Evolutionary conservation across 37 sponge, comb jelly and placozoan species (phyloP).

Genomic region (Hexactinellida sp.): DNA sequence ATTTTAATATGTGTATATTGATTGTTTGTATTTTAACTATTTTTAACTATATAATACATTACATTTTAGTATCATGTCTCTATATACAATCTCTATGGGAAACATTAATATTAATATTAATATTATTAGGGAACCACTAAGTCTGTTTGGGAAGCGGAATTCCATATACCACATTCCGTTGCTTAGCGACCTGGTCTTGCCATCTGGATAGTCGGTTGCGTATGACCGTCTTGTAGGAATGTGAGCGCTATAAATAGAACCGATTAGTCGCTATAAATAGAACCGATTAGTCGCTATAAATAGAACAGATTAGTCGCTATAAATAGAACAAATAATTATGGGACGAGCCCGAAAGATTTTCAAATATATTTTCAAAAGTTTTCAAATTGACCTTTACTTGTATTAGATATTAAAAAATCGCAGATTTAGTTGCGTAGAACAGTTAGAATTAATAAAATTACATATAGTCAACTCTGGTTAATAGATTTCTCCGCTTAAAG

Average conservation of each 20-base stretch:
- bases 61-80: background rate
- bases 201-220: background rate
- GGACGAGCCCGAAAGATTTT: too few species aligned
- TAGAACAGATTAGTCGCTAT: background rate
- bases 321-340: background rate
- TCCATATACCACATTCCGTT: constrained; percentile 9
- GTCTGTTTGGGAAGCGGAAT: background rate
- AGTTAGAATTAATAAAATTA: too few species aligned
- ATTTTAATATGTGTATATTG: too few species aligned
- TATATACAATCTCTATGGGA: background rate
- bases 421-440: too few species aligned
- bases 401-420: too few species aligned
- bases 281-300: background rate
- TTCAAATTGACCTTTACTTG: too few species aligned
- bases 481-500: too few species aligned
- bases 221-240: background rate
- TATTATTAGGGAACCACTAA: too few species aligned
- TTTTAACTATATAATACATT: background rate
- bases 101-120: too few species aligned
- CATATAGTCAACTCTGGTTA: too few species aligned
- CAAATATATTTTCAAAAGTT: too few species aligned
- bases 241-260: background rate
- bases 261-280: background rate
- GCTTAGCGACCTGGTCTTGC: constrained; percentile 13
- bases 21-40: too few species aligned